These are phyloP conservation scores for Dexiosoma caninum DNA, from an alignment of 2,888 invertebrate genomes.

Conservation along the genomic window DNA sequence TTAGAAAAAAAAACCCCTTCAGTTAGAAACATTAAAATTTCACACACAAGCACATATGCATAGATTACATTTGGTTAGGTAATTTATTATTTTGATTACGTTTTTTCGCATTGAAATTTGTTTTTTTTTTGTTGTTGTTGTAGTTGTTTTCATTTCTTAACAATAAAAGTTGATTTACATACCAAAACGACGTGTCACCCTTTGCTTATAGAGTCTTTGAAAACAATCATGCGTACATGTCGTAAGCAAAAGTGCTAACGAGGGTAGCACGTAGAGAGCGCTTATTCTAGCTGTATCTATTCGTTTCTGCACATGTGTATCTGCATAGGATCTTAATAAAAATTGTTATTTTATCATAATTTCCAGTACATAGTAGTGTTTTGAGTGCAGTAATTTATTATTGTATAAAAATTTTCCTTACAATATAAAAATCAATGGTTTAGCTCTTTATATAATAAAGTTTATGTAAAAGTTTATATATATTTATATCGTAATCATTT, in stretches of 20 bases:
- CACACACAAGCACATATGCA: background rate
- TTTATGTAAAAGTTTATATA: too few relatives aligned
- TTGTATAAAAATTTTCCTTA: background rate
- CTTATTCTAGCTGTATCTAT: background rate
- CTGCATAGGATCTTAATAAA: conserved; percentile 19
- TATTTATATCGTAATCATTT: too few relatives aligned
- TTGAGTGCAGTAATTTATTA: background rate
- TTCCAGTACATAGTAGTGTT: background rate
- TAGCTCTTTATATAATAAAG: too few relatives aligned
- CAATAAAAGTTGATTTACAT: conserved; percentile 78
- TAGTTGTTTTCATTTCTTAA: conserved; percentile 65
- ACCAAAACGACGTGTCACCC: conserved; percentile 76
- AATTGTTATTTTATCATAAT: conserved; percentile 20
- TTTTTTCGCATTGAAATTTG: conserved; percentile 73
- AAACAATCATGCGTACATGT: conserved; percentile 48
- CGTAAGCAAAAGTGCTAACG: conserved; percentile 35
- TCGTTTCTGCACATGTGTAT: background rate
- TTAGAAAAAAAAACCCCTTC: conserved; percentile 45
- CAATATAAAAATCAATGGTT: too few relatives aligned
- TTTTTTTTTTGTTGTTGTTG: conserved; percentile 63
- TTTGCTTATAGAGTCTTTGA: conserved; percentile 60
- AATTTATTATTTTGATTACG: conserved; percentile 78
- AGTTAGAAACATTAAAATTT: conserved; percentile 45
- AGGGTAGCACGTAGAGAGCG: conserved; percentile 23
- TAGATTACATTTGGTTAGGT: conserved; percentile 72